Conservation (phyloP, 2,888 invertebrate species). For the Syrphus vitripennis region DNA sequence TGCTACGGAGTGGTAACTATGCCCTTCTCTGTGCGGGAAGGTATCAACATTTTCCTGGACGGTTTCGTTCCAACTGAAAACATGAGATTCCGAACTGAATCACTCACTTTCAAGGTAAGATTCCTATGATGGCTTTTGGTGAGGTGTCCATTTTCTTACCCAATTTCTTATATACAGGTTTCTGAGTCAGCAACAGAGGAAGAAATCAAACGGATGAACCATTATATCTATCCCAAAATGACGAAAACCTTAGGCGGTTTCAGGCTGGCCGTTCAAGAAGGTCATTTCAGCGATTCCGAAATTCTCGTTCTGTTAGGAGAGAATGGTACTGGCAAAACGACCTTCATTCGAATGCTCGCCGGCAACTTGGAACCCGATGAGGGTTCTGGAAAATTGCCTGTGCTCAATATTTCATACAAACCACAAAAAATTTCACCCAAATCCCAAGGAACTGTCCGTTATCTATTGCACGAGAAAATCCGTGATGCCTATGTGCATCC, state of each 20-base stretch:
- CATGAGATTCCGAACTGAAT: conserved; percentile 98
- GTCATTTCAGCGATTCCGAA: conserved; percentile 99
- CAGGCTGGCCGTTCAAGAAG: conserved; percentile 89
- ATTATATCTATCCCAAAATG: conserved; percentile 98
- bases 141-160: too few species aligned
- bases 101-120: conserved; percentile 92
- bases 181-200: conserved; percentile 98
- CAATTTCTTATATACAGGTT: conserved; percentile 82
- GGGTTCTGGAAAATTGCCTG: conserved; percentile 84
- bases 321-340: conserved; percentile 99
- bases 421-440: conserved; percentile 99
- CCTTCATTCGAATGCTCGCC: conserved; percentile 98
- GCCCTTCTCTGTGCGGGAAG: conserved; percentile 99
- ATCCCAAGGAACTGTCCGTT: conserved; percentile 95
- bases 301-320: conserved; percentile 98
- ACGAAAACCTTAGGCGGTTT: conserved; percentile 89
- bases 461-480: conserved; percentile 97
- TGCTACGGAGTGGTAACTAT: conserved; percentile 99
- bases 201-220: conserved; percentile 97
- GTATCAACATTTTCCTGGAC: conserved; percentile 99
- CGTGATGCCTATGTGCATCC: conserved; percentile 99
- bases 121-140: too few species aligned
- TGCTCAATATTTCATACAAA: conserved; percentile 98
- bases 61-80: conserved; percentile 99
- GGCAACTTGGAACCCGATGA: conserved; percentile 96